Evolutionary conservation across 1,140 invertebrate genomes (phyloP).

Genomic region (Potamilus streckersoni): DNA sequence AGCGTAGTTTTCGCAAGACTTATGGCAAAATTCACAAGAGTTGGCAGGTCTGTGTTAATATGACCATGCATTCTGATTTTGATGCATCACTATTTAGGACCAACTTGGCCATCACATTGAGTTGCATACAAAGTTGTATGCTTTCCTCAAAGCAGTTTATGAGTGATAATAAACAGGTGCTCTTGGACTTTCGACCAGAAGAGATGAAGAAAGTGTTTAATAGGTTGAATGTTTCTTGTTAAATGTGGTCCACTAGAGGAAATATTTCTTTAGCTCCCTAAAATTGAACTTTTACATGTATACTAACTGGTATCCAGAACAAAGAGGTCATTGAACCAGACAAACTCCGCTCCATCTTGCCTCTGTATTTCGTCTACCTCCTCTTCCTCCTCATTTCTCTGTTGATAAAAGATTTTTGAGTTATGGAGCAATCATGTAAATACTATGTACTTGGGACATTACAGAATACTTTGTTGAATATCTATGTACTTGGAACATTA

Average conservation of each 20-base stretch:
- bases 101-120: too few relatives aligned
- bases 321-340: slow-evolving; percentile 66
- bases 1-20: too few relatives aligned
- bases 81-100: too few relatives aligned
- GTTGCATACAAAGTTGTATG: too few relatives aligned
- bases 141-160: too few relatives aligned
- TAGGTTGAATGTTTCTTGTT: not conserved
- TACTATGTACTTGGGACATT: not conserved
- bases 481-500: too few relatives aligned
- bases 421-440: not conserved
- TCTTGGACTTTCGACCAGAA: not conserved
- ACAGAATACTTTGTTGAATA: not conserved
- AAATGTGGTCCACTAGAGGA: not conserved
- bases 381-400: slow-evolving; percentile 50
- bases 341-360: slow-evolving; percentile 62
- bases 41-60: too few relatives aligned
- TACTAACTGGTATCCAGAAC: slow-evolving; percentile 61
- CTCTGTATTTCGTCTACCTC: slow-evolving; percentile 41
- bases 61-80: too few relatives aligned
- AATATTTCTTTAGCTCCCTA: not conserved
- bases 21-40: too few relatives aligned
- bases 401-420: not conserved
- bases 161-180: too few relatives aligned
- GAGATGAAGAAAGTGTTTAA: not conserved
- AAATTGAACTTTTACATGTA: not conserved